Percentiles rank a stretch among this genome's conserved stretches.
phyloP scores from a whole-genome alignment of 2,888 invertebrate genomes.

The Machimus atricapillus region DNA sequence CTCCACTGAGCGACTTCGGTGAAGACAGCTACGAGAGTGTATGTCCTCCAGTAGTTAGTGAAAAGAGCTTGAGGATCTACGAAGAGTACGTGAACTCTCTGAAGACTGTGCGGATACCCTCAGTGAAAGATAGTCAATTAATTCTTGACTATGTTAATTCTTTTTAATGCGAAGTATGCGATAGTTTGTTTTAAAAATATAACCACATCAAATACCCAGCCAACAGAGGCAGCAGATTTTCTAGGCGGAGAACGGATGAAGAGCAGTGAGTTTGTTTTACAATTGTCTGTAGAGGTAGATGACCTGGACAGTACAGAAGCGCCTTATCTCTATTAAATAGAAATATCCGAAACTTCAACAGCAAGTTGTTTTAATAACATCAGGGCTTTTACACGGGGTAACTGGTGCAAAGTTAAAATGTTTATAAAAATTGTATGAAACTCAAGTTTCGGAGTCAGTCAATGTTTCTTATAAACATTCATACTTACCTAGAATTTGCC shows the following conservation, averaged over 20 bases:
- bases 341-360: background rate
- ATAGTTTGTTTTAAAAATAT: background rate
- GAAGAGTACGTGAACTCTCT: constrained; percentile 56
- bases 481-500: no score
- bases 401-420: background rate
- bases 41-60: constrained; percentile 55
- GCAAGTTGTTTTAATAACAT: background rate
- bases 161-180: background rate
- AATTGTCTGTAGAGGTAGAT: background rate
- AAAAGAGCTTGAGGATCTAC: constrained; percentile 56
- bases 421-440: no score
- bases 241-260: background rate
- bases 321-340: background rate
- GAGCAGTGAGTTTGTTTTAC: background rate
- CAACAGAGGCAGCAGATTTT: background rate
- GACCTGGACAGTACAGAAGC: no score
- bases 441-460: no score
- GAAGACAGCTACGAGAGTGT: constrained; percentile 57
- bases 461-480: no score
- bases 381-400: background rate
- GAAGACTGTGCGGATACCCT: constrained; percentile 44
- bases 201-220: background rate
- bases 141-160: background rate
- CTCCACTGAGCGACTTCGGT: constrained; percentile 55
- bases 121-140: constrained; percentile 39